These are phyloP conservation scores for Bugulina stolonifera DNA, from an alignment of 2,888 invertebrate genomes.

Conservation along the genomic window DNA sequence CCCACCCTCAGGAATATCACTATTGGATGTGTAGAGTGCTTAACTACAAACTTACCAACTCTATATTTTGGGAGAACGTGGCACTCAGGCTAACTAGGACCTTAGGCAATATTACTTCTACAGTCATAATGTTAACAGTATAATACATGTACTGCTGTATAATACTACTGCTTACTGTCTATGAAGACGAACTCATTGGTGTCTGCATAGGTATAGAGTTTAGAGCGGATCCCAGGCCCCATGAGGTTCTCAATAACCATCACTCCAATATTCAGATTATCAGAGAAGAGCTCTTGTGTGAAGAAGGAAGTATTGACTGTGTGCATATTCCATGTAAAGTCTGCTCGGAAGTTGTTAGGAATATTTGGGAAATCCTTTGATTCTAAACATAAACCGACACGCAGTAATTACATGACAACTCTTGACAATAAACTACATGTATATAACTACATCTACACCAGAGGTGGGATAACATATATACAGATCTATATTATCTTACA, in stretches of 20 bases:
- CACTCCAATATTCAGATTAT: slow-evolving; percentile 1
- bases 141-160: too few relatives aligned
- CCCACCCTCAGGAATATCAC: too few relatives aligned
- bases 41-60: too few relatives aligned
- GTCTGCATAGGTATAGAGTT: slow-evolving; percentile 4
- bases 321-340: not conserved
- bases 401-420: not conserved
- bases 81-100: too few relatives aligned
- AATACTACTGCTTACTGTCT: not conserved
- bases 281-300: not conserved
- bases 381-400: slow-evolving; percentile 9
- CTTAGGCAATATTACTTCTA: too few relatives aligned
- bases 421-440: too few relatives aligned
- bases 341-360: not conserved
- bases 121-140: too few relatives aligned
- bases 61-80: too few relatives aligned
- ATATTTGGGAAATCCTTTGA: slow-evolving; percentile 4
- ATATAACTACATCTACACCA: too few relatives aligned
- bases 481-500: too few relatives aligned
- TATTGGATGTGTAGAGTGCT: too few relatives aligned
- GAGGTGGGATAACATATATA: too few relatives aligned
- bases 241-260: not conserved
- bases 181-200: slow-evolving; percentile 18
- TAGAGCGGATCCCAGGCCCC: slow-evolving; percentile 1
- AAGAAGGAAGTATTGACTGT: not conserved